Conservation (phyloP, 1,140 invertebrate species). For the Choristoneura fumiferana region DNA sequence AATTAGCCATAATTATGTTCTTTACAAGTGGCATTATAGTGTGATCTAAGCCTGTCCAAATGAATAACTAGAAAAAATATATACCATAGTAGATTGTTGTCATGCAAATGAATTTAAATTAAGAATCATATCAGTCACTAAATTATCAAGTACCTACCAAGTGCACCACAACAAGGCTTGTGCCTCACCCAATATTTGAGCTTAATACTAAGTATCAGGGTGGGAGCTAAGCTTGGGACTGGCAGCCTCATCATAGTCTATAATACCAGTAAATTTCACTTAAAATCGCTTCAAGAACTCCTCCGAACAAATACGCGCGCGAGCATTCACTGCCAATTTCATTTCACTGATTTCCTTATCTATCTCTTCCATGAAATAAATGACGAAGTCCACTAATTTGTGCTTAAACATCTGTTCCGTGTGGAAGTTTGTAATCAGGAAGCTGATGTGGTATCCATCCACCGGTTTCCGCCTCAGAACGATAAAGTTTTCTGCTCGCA, state of each 20-base stretch:
- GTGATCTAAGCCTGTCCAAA: too few relatives aligned
- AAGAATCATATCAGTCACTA: conserved; percentile 28
- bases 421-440: conserved; percentile 99
- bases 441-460: conserved; percentile 99
- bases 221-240: conserved; percentile 14
- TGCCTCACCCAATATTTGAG: conserved; percentile 12
- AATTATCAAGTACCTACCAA: conserved; percentile 14
- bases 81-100: conserved; percentile 8
- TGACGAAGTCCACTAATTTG: conserved; percentile 99
- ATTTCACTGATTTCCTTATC: conserved; percentile 99
- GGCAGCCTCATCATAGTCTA: conserved; percentile 15
- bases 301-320: conserved; percentile 98
- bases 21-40: too few relatives aligned
- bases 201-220: background rate
- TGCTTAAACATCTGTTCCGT: conserved; percentile 99
- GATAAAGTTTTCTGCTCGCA: conserved; percentile 99
- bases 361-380: conserved; percentile 99
- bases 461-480: conserved; percentile 97
- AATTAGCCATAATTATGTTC: too few relatives aligned
- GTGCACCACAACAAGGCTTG: conserved; percentile 8
- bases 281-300: conserved; percentile 96
- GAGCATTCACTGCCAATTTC: conserved; percentile 98
- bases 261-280: conserved; percentile 24
- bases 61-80: too few relatives aligned
- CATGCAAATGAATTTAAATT: conserved; percentile 2